Percentiles rank a stretch among this genome's conserved stretches.
phyloP scores from a whole-genome alignment of 1,140 invertebrate species.

The Scylla paramamosain region DNA sequence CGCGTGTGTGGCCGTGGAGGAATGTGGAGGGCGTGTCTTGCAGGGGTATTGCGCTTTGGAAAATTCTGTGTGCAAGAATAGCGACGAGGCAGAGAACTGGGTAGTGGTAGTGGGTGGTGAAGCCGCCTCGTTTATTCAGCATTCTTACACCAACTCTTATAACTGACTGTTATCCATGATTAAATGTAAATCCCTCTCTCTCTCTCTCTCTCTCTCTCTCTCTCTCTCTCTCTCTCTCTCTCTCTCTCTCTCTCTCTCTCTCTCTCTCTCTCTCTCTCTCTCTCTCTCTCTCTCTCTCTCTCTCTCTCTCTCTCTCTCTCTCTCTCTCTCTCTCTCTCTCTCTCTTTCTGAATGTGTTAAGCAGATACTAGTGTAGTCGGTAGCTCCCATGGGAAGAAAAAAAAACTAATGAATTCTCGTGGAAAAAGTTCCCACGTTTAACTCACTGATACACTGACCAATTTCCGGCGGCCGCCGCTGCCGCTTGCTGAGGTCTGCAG shows the following conservation, averaged over 20 bases:
- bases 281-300: too few relatives aligned
- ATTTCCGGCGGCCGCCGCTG: constrained; percentile 51
- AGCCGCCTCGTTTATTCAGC: too few relatives aligned
- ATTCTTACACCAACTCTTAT: too few relatives aligned
- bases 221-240: background rate
- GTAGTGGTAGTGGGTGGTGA: too few relatives aligned
- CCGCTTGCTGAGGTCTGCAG: background rate
- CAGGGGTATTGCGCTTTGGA: too few relatives aligned
- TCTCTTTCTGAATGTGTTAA: background rate
- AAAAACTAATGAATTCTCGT: constrained; percentile 5
- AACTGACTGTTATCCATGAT: too few relatives aligned
- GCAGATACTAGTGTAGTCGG: background rate
- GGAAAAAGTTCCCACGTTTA: constrained; percentile 72
- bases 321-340: too few relatives aligned
- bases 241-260: background rate
- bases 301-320: too few relatives aligned
- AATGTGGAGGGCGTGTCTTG: background rate
- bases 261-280: background rate
- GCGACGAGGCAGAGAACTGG: too few relatives aligned
- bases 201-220: background rate
- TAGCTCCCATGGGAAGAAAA: background rate
- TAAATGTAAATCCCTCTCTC: background rate
- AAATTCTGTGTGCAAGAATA: too few relatives aligned
- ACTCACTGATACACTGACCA: constrained; percentile 72
- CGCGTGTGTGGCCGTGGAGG: background rate